A percentile compares a stretch with the other conserved stretches of the same genome.
These are phyloP conservation scores for Orcinus orca DNA, from an alignment of 2,113 vertebrate species.

Conservation along the genomic window DNA sequence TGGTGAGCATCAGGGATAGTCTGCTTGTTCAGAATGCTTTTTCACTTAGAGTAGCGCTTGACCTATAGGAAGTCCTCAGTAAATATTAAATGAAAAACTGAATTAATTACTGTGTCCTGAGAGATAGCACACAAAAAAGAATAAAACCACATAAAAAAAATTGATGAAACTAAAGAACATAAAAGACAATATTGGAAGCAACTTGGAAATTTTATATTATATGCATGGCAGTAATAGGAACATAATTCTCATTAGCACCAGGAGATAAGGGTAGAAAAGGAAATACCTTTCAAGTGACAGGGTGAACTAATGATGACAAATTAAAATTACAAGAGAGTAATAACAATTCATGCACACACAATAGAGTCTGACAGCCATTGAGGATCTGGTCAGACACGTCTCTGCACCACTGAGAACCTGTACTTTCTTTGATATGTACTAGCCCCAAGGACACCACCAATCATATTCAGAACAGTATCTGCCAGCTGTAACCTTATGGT, in stretches of 20 bases:
- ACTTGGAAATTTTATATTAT: not conserved
- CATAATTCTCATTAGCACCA: not conserved
- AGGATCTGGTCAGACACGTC: not conserved
- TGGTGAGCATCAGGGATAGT: not conserved
- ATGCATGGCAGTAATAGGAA: not conserved
- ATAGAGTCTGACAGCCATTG: not conserved
- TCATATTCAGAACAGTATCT: not conserved
- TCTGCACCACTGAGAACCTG: not conserved
- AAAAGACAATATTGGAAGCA: not conserved
- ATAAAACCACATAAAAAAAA: not conserved
- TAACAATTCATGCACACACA: not conserved
- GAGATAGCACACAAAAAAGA: not conserved
- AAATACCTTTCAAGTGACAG: not conserved
- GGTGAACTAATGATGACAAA: not conserved
- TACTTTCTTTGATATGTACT: not conserved
- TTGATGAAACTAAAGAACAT: not conserved
- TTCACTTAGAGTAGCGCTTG: not conserved
- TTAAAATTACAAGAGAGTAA: not conserved
- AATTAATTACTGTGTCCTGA: not conserved
- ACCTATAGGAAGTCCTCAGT: not conserved
- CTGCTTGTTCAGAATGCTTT: not conserved
- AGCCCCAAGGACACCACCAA: not conserved
- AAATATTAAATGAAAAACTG: not conserved
- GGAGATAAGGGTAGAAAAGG: not conserved
- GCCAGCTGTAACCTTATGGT: not conserved